Evolutionary conservation across 2,797 vertebrate species (phyloP).

Genomic region (Triplophysa bombifrons): DNA sequence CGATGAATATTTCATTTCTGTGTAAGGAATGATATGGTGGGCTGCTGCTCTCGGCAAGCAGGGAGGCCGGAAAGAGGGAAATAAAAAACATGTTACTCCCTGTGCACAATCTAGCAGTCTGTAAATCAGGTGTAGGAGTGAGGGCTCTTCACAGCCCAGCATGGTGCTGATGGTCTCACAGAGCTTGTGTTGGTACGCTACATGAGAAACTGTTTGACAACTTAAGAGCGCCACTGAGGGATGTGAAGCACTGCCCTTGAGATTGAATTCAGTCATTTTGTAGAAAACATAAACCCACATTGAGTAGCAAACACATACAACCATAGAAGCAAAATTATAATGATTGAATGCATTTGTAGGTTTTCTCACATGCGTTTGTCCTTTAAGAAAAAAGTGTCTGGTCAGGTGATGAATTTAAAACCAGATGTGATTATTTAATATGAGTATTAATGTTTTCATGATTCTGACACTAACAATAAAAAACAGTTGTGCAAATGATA

Average conservation of each 20-base stretch:
- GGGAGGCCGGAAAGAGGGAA: constrained; percentile 33
- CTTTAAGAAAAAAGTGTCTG: background rate
- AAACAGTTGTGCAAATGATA: background rate
- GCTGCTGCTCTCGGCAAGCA: constrained; percentile 41
- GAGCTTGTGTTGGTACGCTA: constrained; percentile 51
- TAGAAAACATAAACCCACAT: constrained; percentile 1
- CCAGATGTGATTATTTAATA: no score
- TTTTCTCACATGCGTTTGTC: background rate
- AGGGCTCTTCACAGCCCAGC: constrained; percentile 31
- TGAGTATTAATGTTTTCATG: background rate
- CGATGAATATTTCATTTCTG: constrained; percentile 64
- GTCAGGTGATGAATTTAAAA: background rate
- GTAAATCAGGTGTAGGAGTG: constrained; percentile 53
- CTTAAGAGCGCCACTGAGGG: constrained; percentile 48
- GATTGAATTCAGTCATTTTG: constrained; percentile 27
- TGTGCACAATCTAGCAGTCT: constrained; percentile 52
- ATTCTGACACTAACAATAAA: background rate
- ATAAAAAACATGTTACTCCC: constrained; percentile 32
- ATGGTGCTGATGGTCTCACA: constrained; percentile 41
- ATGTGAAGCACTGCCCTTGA: constrained; percentile 49
- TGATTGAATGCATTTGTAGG: background rate
- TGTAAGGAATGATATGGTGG: constrained; percentile 59
- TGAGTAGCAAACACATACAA: constrained; percentile 9
- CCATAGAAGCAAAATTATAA: background rate
- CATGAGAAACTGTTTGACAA: constrained; percentile 41